Percentiles rank a stretch among this genome's conserved stretches.
These are phyloP conservation scores for Aurelia aurita DNA, from an alignment of 30 jellyfish, hydroid and myxozoan species.

Conservation along the genomic window DNA sequence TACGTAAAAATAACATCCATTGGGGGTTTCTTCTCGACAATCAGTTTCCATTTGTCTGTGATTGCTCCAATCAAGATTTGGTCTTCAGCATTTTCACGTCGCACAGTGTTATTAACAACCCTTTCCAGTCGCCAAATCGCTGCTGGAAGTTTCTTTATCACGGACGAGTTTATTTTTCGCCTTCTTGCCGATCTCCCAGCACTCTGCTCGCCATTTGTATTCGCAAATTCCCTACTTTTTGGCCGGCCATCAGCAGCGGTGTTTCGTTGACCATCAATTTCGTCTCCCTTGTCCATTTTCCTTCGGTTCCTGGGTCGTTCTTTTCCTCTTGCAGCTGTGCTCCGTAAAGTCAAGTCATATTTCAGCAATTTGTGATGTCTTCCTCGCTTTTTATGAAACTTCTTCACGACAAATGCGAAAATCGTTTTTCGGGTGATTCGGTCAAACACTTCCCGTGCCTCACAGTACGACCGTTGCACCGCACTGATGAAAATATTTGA, in stretches of 20 bases:
- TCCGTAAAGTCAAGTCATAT: constrained; percentile 10
- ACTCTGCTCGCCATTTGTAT: neutral
- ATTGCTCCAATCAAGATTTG: constrained; percentile 30
- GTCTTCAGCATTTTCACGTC: constrained; percentile 33
- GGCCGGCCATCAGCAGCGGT: neutral
- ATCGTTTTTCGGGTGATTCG: constrained; percentile 18
- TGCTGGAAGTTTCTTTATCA: neutral
- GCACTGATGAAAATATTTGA: constrained; percentile 62
- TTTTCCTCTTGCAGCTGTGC: constrained; percentile 3
- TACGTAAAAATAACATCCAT: constrained; percentile 27
- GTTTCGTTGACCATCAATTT: neutral
- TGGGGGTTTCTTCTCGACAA: constrained; percentile 32
- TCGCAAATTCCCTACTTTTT: neutral
- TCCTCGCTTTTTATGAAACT: constrained; percentile 18
- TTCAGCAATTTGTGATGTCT: neutral
- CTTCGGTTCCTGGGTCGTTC: neutral
- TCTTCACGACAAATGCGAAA: constrained; percentile 21
- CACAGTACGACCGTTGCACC: constrained; percentile 57
- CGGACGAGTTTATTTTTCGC: neutral
- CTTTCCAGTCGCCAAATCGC: constrained; percentile 22
- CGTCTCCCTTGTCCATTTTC: neutral
- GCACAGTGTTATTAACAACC: neutral
- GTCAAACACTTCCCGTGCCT: constrained; percentile 49
- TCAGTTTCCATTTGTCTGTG: constrained; percentile 30
- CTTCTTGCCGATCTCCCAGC: neutral